These are phyloP conservation scores for Campylomormyrus numenius DNA, from an alignment of 2,113 vertebrate species.

Conservation along the genomic window DNA sequence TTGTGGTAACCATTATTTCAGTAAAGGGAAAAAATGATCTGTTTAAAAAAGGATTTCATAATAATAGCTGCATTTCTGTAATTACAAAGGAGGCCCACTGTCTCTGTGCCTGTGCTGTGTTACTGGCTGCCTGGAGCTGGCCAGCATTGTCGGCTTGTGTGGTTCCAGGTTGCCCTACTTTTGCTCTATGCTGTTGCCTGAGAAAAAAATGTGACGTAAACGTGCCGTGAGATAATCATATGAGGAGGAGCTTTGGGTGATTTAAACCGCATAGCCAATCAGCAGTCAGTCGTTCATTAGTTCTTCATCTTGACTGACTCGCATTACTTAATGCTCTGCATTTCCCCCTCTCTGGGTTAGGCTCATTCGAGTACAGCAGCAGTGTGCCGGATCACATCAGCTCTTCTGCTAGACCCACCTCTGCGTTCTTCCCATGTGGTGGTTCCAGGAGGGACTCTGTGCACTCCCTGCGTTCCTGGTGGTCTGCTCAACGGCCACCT, in stretches of 20 bases:
- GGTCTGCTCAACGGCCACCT: conserved; percentile 73
- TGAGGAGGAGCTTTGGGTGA: not conserved
- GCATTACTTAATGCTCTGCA: not conserved
- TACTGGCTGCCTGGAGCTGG: not conserved
- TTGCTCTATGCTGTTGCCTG: not conserved
- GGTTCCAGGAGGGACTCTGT: conserved; percentile 88
- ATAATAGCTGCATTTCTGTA: not conserved
- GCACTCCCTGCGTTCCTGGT: conserved; percentile 70
- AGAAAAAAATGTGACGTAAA: not conserved
- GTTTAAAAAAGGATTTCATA: not conserved
- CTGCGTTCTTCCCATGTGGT: conserved; percentile 70
- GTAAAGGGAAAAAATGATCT: not conserved
- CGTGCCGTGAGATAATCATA: not conserved
- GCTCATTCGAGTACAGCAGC: not conserved
- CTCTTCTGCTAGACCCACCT: not conserved
- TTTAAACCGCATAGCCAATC: not conserved
- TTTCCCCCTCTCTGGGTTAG: not conserved
- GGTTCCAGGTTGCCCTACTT: not conserved
- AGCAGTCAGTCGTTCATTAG: not conserved
- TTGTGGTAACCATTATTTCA: not conserved
- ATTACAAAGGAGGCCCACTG: not conserved
- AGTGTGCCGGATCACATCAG: not conserved
- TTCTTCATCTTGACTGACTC: not conserved
- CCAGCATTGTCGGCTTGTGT: not conserved
- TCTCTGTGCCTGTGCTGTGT: not conserved